Evolutionary conservation across 1,140 invertebrate genomes (phyloP).

Genomic region (Helicoverpa armigera): DNA sequence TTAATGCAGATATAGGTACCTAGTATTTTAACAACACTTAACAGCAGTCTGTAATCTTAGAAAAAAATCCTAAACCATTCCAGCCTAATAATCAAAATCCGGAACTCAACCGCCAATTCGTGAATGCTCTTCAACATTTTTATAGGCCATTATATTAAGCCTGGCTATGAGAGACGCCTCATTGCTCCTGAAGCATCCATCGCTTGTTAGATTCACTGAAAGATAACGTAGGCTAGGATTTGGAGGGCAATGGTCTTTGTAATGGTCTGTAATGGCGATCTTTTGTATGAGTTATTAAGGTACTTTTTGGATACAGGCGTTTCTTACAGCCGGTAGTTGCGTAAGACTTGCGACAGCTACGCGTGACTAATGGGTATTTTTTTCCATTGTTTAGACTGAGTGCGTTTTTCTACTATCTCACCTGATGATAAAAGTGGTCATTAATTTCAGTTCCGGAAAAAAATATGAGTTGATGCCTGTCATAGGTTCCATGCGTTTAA

Average conservation of each 20-base stretch:
- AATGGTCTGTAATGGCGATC: background rate
- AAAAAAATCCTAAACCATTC: slow-evolving; percentile 16
- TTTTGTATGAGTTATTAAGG: background rate
- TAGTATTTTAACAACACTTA: too few relatives aligned
- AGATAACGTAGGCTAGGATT: slow-evolving; percentile 25
- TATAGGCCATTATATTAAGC: slow-evolving; percentile 46
- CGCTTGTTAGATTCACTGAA: slow-evolving; percentile 40
- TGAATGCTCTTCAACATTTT: slow-evolving; percentile 39
- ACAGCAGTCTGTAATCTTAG: background rate
- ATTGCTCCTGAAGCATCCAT: slow-evolving; percentile 41
- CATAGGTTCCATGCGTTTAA: too few relatives aligned
- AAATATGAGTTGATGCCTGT: too few relatives aligned
- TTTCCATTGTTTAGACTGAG: too few relatives aligned
- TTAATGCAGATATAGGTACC: background rate
- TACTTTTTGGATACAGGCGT: too few relatives aligned
- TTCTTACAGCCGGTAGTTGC: too few relatives aligned
- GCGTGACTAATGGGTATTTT: too few relatives aligned
- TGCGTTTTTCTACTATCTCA: too few relatives aligned
- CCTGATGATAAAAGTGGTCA: too few relatives aligned
- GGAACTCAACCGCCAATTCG: slow-evolving; percentile 37
- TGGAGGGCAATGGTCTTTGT: slow-evolving; percentile 3
- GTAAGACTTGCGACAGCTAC: too few relatives aligned
- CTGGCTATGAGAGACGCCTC: slow-evolving; percentile 36
- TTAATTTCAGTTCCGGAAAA: too few relatives aligned
- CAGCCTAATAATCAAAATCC: slow-evolving; percentile 30